A percentile compares a stretch with the other conserved stretches of the same genome.
These are phyloP conservation scores for Drosophila kikkawai DNA, from an alignment of 1,140 invertebrate species.

Conservation along the genomic window DNA sequence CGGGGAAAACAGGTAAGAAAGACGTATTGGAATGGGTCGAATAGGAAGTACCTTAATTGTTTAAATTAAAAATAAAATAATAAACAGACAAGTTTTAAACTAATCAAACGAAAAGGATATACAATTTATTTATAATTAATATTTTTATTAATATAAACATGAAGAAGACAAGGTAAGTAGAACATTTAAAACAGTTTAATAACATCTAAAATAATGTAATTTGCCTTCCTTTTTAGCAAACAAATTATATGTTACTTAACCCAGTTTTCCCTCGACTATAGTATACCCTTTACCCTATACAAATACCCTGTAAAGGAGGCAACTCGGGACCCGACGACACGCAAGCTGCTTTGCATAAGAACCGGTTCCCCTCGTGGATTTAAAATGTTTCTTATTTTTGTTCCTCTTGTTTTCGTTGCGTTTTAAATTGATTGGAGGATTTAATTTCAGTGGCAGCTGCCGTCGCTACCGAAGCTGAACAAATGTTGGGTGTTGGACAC, in stretches of 20 bases:
- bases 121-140: no score
- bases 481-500: slow-evolving; percentile 52
- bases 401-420: slow-evolving; percentile 24
- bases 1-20: not conserved
- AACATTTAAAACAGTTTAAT: accelerated
- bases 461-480: slow-evolving; percentile 50
- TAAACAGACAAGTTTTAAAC: no score
- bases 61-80: not conserved
- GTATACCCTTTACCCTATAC: not conserved
- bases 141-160: not conserved
- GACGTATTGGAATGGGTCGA: not conserved
- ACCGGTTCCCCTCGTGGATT: slow-evolving; percentile 71
- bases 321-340: slow-evolving; percentile 5
- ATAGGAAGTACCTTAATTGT: not conserved
- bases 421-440: slow-evolving; percentile 82
- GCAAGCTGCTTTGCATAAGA: slow-evolving; percentile 78
- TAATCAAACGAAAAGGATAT: no score
- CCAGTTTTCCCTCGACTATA: not conserved
- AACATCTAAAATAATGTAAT: not conserved
- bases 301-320: slow-evolving; percentile 1
- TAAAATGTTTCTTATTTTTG: slow-evolving; percentile 44
- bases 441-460: slow-evolving; percentile 81
- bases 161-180: accelerated
- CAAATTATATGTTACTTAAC: not conserved
- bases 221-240: not conserved